These are phyloP conservation scores for Agrochola litura DNA, from an alignment of 2,888 invertebrate species.

Conservation along the genomic window DNA sequence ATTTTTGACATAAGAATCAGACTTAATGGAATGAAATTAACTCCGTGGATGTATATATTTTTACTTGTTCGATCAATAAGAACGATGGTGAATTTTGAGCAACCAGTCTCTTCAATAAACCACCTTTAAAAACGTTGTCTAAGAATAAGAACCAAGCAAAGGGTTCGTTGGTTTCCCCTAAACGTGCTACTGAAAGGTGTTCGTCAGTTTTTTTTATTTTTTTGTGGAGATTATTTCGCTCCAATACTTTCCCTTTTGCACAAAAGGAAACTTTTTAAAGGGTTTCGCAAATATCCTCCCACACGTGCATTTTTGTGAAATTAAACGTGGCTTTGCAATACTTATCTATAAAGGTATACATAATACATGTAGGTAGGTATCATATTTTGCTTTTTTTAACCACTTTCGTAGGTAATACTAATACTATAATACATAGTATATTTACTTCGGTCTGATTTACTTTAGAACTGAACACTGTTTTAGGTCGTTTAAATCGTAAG, in stretches of 20 bases:
- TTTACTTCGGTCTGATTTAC: neutral
- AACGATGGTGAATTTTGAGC: neutral
- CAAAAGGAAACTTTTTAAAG: slow-evolving; percentile 82
- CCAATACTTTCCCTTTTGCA: slow-evolving; percentile 85
- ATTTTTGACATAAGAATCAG: slow-evolving; percentile 2
- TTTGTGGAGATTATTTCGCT: slow-evolving; percentile 83
- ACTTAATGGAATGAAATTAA: neutral
- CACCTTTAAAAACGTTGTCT: slow-evolving; percentile 6
- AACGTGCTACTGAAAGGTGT: slow-evolving; percentile 79
- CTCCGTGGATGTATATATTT: neutral
- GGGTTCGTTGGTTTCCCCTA: slow-evolving; percentile 76
- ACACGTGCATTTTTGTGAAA: slow-evolving; percentile 70
- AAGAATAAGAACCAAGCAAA: slow-evolving; percentile 64
- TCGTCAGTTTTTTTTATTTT: slow-evolving; percentile 73
- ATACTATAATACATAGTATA: neutral
- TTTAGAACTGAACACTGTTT: neutral
- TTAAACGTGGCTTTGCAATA: neutral
- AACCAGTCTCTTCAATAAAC: neutral
- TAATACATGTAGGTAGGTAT: too few species aligned
- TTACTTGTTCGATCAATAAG: neutral
- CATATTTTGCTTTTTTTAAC: neutral
- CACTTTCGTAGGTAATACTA: neutral
- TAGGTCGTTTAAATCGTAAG: neutral
- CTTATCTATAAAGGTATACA: neutral
- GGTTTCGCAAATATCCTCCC: slow-evolving; percentile 87